Conservation (phyloP, 2,113 vertebrate species). For the Chlorodrepanis virens region DNA sequence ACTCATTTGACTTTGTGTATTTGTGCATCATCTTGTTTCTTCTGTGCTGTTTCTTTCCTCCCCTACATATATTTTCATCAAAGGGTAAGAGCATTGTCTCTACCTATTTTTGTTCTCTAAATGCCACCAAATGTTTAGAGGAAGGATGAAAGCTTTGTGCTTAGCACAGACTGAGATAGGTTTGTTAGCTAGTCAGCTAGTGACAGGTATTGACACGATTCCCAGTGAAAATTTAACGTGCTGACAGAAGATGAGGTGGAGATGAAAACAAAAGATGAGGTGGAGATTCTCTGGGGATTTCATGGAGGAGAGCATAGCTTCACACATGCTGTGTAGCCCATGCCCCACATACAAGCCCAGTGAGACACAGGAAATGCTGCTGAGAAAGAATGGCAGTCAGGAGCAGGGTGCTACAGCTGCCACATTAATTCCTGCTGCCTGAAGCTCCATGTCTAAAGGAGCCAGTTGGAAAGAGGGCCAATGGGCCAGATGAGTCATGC, state of each 20-base stretch:
- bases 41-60: not conserved
- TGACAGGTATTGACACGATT: not conserved
- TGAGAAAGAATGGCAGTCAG: not conserved
- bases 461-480: not conserved
- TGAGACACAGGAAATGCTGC: not conserved
- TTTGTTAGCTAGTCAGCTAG: not conserved
- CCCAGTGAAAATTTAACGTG: not conserved
- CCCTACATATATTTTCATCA: not conserved
- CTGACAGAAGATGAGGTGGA: not conserved
- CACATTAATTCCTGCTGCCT: not conserved
- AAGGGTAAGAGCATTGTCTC: not conserved
- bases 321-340: not conserved
- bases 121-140: not conserved
- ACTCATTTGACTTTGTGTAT: not conserved
- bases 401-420: not conserved
- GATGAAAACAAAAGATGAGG: not conserved
- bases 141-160: not conserved
- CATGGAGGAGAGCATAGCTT: fast-evolving
- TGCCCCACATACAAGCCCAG: not conserved
- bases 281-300: not conserved
- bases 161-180: not conserved
- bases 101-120: not conserved
- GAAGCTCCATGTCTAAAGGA: not conserved
- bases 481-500: not conserved
- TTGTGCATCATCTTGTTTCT: not conserved